Conservation (phyloP, 2,113 vertebrate genomes). For the Sceloporus undulatus region DNA sequence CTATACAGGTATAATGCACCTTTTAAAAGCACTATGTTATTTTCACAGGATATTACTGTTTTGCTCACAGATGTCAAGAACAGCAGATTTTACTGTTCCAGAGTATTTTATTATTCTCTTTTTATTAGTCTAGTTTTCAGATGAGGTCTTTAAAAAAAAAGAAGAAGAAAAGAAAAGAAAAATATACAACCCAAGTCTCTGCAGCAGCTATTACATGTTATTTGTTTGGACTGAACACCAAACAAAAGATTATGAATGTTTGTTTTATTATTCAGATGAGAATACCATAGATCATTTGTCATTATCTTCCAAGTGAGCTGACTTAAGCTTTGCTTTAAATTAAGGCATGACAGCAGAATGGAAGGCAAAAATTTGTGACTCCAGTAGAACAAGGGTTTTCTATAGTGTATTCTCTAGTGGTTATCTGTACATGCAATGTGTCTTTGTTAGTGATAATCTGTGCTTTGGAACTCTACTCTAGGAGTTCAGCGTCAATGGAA, state of each 20-base stretch:
- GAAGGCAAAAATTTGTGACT: constrained; percentile 70
- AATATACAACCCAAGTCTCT: constrained; percentile 73
- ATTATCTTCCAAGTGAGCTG: constrained; percentile 70
- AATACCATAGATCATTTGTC: constrained; percentile 74
- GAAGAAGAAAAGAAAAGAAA: constrained; percentile 52
- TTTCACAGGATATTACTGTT: constrained; percentile 83
- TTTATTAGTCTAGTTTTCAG: constrained; percentile 85
- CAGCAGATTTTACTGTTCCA: constrained; percentile 83
- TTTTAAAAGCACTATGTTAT: constrained; percentile 85
- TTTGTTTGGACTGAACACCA: constrained; percentile 73
- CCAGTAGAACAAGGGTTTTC: constrained; percentile 67
- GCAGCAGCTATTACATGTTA: constrained; percentile 69
- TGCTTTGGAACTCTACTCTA: constrained; percentile 59
- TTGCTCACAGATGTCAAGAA: constrained; percentile 85
- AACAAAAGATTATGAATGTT: constrained; percentile 73
- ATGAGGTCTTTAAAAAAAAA: constrained; percentile 76
- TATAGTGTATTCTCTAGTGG: constrained; percentile 68
- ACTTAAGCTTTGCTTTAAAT: constrained; percentile 70
- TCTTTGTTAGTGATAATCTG: constrained; percentile 69
- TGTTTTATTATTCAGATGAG: constrained; percentile 73
- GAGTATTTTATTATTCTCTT: constrained; percentile 82
- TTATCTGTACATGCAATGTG: constrained; percentile 66
- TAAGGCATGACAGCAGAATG: constrained; percentile 59
- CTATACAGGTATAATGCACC: constrained; percentile 82
- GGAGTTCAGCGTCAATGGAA: constrained; percentile 60